A percentile compares a stretch with the other conserved stretches of the same genome.
Evolutionary conservation across 1,140 invertebrate genomes (phyloP).

Genomic region (Augochlora pura): DNA sequence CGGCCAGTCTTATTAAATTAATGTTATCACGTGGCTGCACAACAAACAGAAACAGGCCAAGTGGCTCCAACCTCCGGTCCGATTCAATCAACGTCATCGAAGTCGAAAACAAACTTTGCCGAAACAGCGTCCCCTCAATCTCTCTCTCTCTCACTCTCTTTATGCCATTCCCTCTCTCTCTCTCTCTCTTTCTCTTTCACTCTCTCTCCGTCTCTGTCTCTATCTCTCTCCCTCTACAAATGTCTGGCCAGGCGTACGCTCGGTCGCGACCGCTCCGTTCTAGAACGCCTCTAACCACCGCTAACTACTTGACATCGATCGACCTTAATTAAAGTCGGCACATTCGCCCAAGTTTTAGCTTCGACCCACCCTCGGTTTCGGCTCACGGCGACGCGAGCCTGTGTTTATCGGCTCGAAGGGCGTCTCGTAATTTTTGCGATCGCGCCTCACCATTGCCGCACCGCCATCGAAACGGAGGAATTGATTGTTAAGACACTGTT

Average conservation of each 20-base stretch:
- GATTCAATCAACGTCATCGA: conserved; percentile 45
- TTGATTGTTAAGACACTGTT: neutral
- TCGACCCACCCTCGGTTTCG: neutral
- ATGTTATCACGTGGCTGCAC: conserved; percentile 18
- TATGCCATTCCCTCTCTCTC: no score
- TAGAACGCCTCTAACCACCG: conserved; percentile 32
- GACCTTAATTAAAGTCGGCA: conserved; percentile 51
- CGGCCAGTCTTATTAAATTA: conserved; percentile 17
- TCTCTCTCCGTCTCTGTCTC: no score
- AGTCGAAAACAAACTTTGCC: conserved; percentile 39
- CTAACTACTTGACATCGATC: conserved; percentile 50
- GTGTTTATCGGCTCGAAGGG: conserved; percentile 4
- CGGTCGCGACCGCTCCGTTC: conserved; percentile 18
- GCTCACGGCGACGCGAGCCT: neutral
- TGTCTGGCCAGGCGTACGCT: neutral
- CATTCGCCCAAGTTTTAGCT: conserved; percentile 40
- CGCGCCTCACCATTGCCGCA: neutral
- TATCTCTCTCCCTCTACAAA: no score
- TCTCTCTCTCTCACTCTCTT: no score
- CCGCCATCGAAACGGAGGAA: neutral
- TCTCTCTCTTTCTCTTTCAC: no score
- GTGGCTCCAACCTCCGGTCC: conserved; percentile 24
- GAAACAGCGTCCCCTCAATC: neutral
- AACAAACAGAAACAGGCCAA: conserved; percentile 19
- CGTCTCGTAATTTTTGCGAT: conserved; percentile 4